phyloP scores from a whole-genome alignment of 2,888 invertebrate species.

The Mystacides longicornis region DNA sequence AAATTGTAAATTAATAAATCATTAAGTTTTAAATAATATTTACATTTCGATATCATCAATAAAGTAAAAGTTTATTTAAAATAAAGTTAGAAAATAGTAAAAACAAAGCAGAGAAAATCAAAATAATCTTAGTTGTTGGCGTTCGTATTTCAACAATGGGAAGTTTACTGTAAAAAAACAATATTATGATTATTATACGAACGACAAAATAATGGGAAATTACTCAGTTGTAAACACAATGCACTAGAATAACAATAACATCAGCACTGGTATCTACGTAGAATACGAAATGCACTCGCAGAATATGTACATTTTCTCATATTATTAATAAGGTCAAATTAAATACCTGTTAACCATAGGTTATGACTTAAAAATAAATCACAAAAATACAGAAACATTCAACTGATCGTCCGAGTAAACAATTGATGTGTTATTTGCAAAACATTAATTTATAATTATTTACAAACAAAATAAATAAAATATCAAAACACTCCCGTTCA shows the following conservation, averaged over 20 bases:
- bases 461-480: too few species aligned
- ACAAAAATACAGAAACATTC: background rate
- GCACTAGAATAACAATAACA: background rate
- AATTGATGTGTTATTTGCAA: too few species aligned
- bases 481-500: slow-evolving; percentile 15
- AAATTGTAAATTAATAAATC: too few species aligned
- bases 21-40: too few species aligned
- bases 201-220: slow-evolving; percentile 5
- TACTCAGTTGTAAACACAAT: slow-evolving; percentile 7
- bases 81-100: background rate
- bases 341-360: slow-evolving; percentile 21
- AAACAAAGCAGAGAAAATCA: background rate
- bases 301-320: slow-evolving; percentile 5
- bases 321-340: slow-evolving; percentile 22
- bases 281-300: slow-evolving; percentile 4
- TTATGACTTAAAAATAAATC: slow-evolving; percentile 7
- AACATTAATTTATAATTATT: too few species aligned
- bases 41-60: too few species aligned
- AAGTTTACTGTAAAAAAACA: background rate
- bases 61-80: too few species aligned
- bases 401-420: too few species aligned
- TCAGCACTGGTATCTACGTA: background rate
- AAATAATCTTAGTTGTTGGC: background rate
- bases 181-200: background rate
- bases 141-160: background rate